phyloP scores from a whole-genome alignment of 2,113 vertebrate genomes.

The Oreotrochilus melanogaster region DNA sequence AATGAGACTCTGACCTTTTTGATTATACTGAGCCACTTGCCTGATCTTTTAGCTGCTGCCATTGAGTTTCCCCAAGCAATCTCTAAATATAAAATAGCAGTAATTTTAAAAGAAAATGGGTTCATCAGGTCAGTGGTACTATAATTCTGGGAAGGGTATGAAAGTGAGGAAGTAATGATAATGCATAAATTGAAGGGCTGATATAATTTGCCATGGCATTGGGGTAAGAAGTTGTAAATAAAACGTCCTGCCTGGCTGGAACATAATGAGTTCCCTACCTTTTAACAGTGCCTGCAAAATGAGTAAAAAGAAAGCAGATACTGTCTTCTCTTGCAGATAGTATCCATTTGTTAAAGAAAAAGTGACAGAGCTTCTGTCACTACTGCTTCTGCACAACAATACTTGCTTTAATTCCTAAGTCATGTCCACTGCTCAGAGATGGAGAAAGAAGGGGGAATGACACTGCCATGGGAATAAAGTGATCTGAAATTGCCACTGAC shows the following conservation, averaged over 20 bases:
- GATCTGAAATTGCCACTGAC: conserved; percentile 65
- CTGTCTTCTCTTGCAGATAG: not conserved
- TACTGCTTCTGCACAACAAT: conserved; percentile 57
- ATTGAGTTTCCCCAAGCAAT: conserved; percentile 33
- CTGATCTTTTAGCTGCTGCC: not conserved
- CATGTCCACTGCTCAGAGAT: conserved; percentile 12
- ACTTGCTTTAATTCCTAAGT: conserved; percentile 52
- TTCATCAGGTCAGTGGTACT: conserved; percentile 46
- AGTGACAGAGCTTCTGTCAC: conserved; percentile 15
- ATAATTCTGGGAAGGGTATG: conserved; percentile 44
- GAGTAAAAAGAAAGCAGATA: conserved; percentile 51
- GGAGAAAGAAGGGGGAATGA: conserved; percentile 34
- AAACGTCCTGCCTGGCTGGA: conserved; percentile 37
- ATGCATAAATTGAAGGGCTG: not conserved
- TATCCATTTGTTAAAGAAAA: conserved; percentile 53
- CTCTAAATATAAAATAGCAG: conserved; percentile 29
- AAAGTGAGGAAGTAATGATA: conserved; percentile 42
- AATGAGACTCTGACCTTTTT: conserved; percentile 13
- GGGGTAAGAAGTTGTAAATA: conserved; percentile 59
- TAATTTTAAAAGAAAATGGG: conserved; percentile 51
- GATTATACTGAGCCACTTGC: not conserved
- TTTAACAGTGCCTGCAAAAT: conserved; percentile 39
- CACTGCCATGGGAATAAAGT: conserved; percentile 55
- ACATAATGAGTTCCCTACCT: conserved; percentile 42
- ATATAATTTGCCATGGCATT: conserved; percentile 20